phyloP scores from a whole-genome alignment of 1,140 invertebrate genomes.

The Caenorhabditis brenneri region DNA sequence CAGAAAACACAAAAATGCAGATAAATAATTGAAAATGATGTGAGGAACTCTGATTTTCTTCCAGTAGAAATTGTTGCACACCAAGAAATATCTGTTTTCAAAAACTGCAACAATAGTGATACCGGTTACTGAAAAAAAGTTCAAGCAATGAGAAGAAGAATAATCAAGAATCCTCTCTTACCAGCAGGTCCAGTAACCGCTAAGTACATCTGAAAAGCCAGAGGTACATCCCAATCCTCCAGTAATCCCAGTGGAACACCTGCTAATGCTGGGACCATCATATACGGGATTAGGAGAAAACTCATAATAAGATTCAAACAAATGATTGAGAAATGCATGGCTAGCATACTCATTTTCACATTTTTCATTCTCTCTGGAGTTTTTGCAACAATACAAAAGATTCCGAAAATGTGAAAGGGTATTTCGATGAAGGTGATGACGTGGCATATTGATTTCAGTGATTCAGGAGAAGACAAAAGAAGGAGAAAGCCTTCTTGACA shows the following conservation, averaged over 20 bases:
- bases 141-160: not conserved
- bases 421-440: not conserved
- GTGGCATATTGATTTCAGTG: not conserved
- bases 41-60: not conserved
- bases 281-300: not conserved
- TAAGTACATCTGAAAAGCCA: not conserved
- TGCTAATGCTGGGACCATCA: not conserved
- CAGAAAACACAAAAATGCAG: not conserved
- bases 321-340: not conserved
- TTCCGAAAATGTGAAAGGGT: not conserved
- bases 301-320: not conserved
- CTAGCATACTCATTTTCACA: not conserved
- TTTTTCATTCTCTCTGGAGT: not conserved
- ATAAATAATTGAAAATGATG: not conserved
- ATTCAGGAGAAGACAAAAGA: not conserved
- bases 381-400: not conserved
- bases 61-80: not conserved
- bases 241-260: not conserved
- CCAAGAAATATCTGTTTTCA: not conserved
- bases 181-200: not conserved
- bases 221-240: not conserved
- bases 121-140: not conserved
- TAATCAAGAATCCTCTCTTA: not conserved
- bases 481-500: not conserved
- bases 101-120: not conserved